A percentile compares a stretch with the other conserved stretches of the same genome.
These are phyloP conservation scores for Chromoteleia sp. DNA, from an alignment of 2,888 invertebrate species.

Conservation along the genomic window DNA sequence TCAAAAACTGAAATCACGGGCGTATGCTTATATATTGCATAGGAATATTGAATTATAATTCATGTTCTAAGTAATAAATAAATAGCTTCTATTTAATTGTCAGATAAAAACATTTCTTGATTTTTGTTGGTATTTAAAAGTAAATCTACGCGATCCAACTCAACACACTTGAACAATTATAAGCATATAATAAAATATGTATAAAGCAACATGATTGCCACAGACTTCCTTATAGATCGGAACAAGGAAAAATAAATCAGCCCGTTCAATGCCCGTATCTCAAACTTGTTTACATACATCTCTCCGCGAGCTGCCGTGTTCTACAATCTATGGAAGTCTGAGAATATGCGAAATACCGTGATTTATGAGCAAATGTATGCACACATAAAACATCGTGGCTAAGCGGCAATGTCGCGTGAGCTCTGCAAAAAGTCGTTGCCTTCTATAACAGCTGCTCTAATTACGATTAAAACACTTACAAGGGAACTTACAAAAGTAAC, in stretches of 20 bases:
- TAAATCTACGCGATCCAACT: constrained; percentile 34
- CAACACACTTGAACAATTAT: constrained; percentile 62
- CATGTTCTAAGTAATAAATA: too few species aligned
- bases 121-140: background rate
- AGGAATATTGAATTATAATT: too few species aligned
- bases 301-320: background rate
- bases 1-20: too few species aligned
- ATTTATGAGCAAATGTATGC: constrained; percentile 55
- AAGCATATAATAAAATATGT: constrained; percentile 52
- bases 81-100: too few species aligned
- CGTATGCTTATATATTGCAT: too few species aligned
- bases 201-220: constrained; percentile 40
- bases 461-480: constrained; percentile 58
- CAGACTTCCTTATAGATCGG: constrained; percentile 61
- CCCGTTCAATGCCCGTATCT: background rate
- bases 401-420: constrained; percentile 62
- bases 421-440: constrained; percentile 54
- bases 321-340: constrained; percentile 37
- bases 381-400: constrained; percentile 64
- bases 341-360: constrained; percentile 51
- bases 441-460: constrained; percentile 63
- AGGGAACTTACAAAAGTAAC: constrained; percentile 61
- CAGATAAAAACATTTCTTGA: too few species aligned
- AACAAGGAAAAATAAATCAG: background rate
- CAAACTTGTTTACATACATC: constrained; percentile 4